phyloP scores from a whole-genome alignment of 2,113 vertebrate genomes.

The Eptesicus fuscus region DNA sequence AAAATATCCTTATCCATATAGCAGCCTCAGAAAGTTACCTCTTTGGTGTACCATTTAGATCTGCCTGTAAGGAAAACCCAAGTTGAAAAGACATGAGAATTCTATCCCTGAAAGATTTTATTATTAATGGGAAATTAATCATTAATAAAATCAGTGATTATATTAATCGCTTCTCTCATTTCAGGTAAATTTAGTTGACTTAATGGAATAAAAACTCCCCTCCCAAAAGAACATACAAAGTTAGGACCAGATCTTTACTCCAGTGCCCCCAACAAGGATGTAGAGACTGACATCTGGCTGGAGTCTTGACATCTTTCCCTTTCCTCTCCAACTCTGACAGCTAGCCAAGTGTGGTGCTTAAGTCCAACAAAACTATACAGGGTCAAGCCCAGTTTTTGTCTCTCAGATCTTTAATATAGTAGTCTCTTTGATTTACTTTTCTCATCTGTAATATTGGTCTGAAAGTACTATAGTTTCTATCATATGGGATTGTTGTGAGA shows the following conservation, averaged over 20 bases:
- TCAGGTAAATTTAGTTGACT: not conserved
- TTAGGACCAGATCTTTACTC: not conserved
- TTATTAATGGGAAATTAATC: not conserved
- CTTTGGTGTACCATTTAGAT: not conserved
- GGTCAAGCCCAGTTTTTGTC: not conserved
- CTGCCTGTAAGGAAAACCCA: not conserved
- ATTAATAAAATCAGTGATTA: not conserved
- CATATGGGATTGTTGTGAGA: not conserved
- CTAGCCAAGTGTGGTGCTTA: not conserved
- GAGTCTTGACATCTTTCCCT: not conserved
- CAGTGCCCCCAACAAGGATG: not conserved
- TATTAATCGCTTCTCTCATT: not conserved
- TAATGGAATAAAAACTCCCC: not conserved
- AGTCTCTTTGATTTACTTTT: not conserved
- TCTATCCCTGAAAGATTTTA: not conserved
- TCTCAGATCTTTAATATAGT: not conserved
- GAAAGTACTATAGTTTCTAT: not conserved
- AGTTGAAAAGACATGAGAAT: not conserved
- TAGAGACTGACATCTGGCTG: not conserved
- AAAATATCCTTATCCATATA: not conserved
- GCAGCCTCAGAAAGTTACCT: not conserved
- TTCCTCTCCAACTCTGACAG: not conserved
- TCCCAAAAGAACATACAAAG: not conserved
- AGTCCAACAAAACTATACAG: not conserved
- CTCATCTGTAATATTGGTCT: not conserved